Conservation (phyloP, 2,888 invertebrate species). For the Synanthedon vespiformis region DNA sequence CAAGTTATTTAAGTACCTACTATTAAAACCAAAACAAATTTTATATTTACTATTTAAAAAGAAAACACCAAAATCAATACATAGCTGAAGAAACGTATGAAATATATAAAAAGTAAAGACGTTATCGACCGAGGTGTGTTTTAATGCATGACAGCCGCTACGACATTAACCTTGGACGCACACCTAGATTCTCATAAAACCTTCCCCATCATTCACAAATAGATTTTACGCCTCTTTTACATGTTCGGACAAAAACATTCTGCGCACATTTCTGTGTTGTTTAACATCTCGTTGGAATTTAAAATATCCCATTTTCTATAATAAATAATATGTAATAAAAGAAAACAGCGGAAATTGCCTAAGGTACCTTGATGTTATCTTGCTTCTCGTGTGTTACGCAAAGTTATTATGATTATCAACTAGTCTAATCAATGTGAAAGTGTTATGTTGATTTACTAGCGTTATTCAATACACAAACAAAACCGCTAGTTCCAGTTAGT, state of each 20-base stretch:
- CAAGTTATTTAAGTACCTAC: too few species aligned
- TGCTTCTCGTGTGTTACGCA: too few species aligned
- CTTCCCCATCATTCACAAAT: constrained; percentile 8
- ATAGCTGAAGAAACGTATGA: not conserved
- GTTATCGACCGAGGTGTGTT: not conserved
- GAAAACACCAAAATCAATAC: too few species aligned
- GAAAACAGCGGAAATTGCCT: not conserved
- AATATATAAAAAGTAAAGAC: not conserved
- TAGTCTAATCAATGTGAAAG: not conserved
- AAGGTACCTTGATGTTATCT: too few species aligned
- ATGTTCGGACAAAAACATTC: not conserved
- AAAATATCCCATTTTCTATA: too few species aligned
- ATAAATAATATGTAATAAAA: not conserved
- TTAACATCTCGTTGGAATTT: too few species aligned
- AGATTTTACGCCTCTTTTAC: not conserved
- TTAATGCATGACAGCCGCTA: constrained; percentile 11
- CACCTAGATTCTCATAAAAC: constrained; percentile 35
- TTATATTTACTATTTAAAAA: too few species aligned
- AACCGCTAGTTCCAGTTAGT: not conserved
- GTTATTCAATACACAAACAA: not conserved
- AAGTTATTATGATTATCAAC: too few species aligned
- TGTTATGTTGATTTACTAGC: not conserved
- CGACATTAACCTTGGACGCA: constrained; percentile 42
- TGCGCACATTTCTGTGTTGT: too few species aligned
- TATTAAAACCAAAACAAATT: too few species aligned